Evolutionary conservation across 2,888 invertebrate species (phyloP), one percentile per base, ranked within the genome.

Genomic region (Syrphus vitripennis): DNA sequence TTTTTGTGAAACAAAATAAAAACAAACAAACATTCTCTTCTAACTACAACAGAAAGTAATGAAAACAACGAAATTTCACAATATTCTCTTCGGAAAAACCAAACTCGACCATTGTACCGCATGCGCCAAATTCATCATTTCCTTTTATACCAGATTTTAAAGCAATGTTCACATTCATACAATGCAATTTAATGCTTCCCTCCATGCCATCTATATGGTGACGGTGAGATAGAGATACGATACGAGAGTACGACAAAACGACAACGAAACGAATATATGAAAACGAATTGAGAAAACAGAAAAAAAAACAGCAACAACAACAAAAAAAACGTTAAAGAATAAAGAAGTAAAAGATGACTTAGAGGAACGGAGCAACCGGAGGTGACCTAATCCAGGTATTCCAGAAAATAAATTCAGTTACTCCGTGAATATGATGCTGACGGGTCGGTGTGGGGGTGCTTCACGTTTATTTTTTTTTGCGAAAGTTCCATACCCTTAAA

Each of bases 381-480:
- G 90, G 90, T 90, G 91, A 90, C 90, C 90, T 87, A 90, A 89
- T 89, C 91, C 90, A 90, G 91, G 90, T 91, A 90, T 89, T 89
- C 88, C 88, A 87, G 89, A 90, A 90, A 89, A 89, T 89, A 89
- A 90, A 90, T 90, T 90, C 90, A 91, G 91, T 91, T 90, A 91
- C 89, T 91, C 90, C 89, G 90, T 89, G 90, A 90, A 89, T 90
- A 90, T 90, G 89, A 88, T 87, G 89, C 89, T 89, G 89, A 89
- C 88, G 89, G 89, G 90, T 89, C 57, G 86, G 86, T 70, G 77
- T 86, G 77, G 82, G 86, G 76, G 67, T 70, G 63, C 48, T 70
- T 69, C 53, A 34, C 69, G 65, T 81, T 82, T 74, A 57, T 81
- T 55, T 55, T 61, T 86, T 81, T 77, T 82, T 86, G 86, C 86